A percentile compares a stretch with the other conserved stretches of the same genome.
phyloP scores from a whole-genome alignment of 2,797 vertebrate species.

The Gymnopithys bicolor region DNA sequence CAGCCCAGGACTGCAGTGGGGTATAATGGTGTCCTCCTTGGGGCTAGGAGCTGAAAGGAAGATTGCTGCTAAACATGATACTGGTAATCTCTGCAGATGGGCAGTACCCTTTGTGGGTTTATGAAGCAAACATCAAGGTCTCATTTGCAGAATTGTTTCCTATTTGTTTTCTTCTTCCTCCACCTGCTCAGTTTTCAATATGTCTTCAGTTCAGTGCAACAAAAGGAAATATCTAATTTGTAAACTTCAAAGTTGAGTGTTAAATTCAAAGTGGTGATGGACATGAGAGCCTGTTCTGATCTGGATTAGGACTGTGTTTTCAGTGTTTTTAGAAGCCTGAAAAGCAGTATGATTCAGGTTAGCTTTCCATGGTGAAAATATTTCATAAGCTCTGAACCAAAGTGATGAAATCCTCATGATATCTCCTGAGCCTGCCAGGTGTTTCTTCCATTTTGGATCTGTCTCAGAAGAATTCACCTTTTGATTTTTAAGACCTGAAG shows the following conservation, averaged over 20 bases:
- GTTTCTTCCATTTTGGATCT: neutral
- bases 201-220: neutral
- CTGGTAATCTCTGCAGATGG: neutral
- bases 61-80: neutral
- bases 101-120: neutral
- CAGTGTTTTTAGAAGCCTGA: neutral
- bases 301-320: neutral
- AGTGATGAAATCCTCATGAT: neutral
- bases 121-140: fast-evolving
- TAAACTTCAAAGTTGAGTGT: neutral
- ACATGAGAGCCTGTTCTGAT: neutral
- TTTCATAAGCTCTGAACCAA: neutral
- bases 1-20: neutral
- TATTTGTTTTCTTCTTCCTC: neutral
- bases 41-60: neutral
- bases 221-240: neutral
- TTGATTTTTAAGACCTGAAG: neutral
- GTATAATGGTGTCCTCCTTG: neutral
- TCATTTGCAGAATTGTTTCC: neutral
- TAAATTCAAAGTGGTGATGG: neutral
- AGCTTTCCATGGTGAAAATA: neutral
- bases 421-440: neutral
- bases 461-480: neutral
- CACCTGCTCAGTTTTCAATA: neutral
- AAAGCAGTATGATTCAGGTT: neutral